Evolutionary conservation across 2,888 invertebrate species (phyloP).

Genomic region (Idaea straminata): DNA sequence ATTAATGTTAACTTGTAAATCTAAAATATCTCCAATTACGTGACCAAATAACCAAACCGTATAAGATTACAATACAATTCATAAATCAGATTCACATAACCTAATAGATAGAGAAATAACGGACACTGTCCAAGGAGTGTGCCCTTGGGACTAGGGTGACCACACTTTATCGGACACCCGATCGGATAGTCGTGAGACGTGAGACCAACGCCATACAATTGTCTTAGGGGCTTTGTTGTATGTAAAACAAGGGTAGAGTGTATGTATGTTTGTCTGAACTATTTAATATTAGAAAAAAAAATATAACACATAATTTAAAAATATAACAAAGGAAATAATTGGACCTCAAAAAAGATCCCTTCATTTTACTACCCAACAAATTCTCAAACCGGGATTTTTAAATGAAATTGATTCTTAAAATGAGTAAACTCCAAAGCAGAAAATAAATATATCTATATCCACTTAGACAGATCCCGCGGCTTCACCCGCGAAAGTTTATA

Average conservation of each 20-base stretch:
- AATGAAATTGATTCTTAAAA: background rate
- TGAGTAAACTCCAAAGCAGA: background rate
- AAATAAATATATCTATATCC: background rate
- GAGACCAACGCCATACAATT: slow-evolving; percentile 33
- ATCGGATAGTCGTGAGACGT: slow-evolving; percentile 46
- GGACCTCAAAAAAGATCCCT: too few species aligned
- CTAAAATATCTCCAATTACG: background rate
- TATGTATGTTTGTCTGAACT: slow-evolving; percentile 13
- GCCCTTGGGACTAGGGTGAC: slow-evolving; percentile 59
- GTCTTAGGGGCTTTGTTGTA: slow-evolving; percentile 36
- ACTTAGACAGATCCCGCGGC: background rate
- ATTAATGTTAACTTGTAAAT: too few species aligned
- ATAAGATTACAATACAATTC: background rate
- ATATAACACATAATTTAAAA: too few species aligned
- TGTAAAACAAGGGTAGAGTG: slow-evolving; percentile 6
- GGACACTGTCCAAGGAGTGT: slow-evolving; percentile 30
- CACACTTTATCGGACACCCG: slow-evolving; percentile 70
- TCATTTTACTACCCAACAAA: too few species aligned
- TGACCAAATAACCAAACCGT: background rate
- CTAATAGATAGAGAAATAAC: background rate
- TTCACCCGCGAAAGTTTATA: too few species aligned
- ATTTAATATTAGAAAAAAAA: background rate
- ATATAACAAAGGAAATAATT: too few species aligned
- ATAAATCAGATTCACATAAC: slow-evolving; percentile 5
- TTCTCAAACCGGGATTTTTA: too few species aligned